Evolutionary conservation across 2,888 invertebrate genomes (phyloP).

Genomic region (Punctoribates punctum): DNA sequence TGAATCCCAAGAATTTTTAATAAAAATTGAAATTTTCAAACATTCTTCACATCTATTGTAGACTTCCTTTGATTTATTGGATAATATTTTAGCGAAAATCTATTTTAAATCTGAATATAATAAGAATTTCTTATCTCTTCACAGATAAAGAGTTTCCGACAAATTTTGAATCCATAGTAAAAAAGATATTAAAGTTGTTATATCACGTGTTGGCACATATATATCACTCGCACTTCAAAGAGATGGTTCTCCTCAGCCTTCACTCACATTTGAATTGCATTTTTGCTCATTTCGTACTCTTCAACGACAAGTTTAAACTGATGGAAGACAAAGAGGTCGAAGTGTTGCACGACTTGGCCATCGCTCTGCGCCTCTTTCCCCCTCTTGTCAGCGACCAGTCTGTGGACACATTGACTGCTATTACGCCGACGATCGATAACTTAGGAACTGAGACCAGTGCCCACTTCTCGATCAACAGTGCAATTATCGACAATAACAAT

Average conservation of each 20-base stretch:
- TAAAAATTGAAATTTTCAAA: too few species aligned
- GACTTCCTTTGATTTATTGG: too few species aligned
- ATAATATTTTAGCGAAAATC: too few species aligned
- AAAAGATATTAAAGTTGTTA: constrained; percentile 91
- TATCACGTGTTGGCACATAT: constrained; percentile 98
- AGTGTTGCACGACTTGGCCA: constrained; percentile 83
- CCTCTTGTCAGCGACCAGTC: not conserved
- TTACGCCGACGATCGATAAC: not conserved
- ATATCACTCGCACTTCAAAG: constrained; percentile 95
- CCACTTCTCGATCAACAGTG: not conserved
- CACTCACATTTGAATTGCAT: constrained; percentile 96
- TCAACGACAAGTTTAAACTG: constrained; percentile 78
- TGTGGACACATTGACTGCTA: not conserved
- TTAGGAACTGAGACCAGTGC: not conserved
- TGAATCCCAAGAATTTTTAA: too few species aligned
- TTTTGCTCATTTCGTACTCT: constrained; percentile 89
- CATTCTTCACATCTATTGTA: too few species aligned
- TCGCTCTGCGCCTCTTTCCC: constrained; percentile 62
- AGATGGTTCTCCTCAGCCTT: constrained; percentile 85
- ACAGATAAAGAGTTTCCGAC: constrained; percentile 88
- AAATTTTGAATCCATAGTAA: constrained; percentile 88
- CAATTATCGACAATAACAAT: constrained; percentile 32
- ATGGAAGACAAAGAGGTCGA: constrained; percentile 95
- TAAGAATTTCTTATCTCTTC: too few species aligned
- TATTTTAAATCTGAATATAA: too few species aligned